phyloP scores from a whole-genome alignment of 2,888 invertebrate species.

The Nomada goodeniana region DNA sequence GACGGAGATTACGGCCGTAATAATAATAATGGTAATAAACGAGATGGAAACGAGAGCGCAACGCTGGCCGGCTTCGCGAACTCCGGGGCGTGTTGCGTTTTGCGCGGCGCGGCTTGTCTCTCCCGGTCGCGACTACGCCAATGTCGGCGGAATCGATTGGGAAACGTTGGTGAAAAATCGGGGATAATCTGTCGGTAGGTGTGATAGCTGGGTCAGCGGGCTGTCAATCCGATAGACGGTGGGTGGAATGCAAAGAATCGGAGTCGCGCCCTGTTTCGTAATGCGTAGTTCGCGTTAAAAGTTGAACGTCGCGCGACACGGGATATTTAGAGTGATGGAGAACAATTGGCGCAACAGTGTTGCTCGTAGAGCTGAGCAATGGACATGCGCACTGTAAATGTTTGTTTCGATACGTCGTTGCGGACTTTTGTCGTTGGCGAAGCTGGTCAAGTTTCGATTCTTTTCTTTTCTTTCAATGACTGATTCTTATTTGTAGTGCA shows the following conservation, averaged over 20 bases:
- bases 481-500: too few species aligned
- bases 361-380: too few species aligned
- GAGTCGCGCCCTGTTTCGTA: slow-evolving; percentile 46
- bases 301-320: too few species aligned
- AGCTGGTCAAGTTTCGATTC: too few species aligned
- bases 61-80: not conserved
- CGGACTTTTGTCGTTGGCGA: too few species aligned
- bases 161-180: slow-evolving; percentile 43
- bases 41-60: slow-evolving; percentile 59
- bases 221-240: slow-evolving; percentile 43
- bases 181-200: slow-evolving; percentile 47
- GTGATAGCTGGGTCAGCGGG: slow-evolving; percentile 42
- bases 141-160: slow-evolving; percentile 56
- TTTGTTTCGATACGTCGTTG: too few species aligned
- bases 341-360: too few species aligned
- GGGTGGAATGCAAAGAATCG: slow-evolving; percentile 37
- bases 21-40: slow-evolving; percentile 67
- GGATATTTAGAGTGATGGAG: too few species aligned
- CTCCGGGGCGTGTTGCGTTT: slow-evolving; percentile 2
- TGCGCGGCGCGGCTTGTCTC: slow-evolving; percentile 28
- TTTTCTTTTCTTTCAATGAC: too few species aligned
- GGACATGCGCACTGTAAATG: too few species aligned
- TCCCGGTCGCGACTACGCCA: slow-evolving; percentile 18
- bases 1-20: slow-evolving; percentile 60
- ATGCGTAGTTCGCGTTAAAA: not conserved